Conservation (phyloP, 2,113 vertebrate genomes). For the pig (Sus scrofa) region DNA sequence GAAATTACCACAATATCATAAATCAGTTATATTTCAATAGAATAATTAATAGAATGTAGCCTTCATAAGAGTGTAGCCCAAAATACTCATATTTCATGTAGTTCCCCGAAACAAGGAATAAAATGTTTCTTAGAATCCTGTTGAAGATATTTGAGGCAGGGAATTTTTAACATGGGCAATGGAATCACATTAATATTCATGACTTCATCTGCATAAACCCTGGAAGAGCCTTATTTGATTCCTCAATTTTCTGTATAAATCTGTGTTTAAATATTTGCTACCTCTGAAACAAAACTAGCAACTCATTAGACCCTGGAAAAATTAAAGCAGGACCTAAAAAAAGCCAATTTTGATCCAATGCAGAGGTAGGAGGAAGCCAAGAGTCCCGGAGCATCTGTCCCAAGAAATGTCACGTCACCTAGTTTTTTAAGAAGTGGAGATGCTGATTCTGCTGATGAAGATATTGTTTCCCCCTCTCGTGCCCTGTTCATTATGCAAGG, state of each 20-base stretch:
- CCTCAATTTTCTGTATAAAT: slow-evolving; percentile 60
- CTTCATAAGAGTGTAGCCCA: slow-evolving; percentile 47
- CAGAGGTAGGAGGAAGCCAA: slow-evolving; percentile 64
- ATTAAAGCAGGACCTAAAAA: slow-evolving; percentile 47
- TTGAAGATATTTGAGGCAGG: slow-evolving; percentile 33
- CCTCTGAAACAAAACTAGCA: slow-evolving; percentile 64
- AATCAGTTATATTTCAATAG: too few species aligned
- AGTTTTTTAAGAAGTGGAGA: slow-evolving; percentile 85
- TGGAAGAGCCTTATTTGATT: slow-evolving; percentile 59
- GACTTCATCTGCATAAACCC: slow-evolving; percentile 70
- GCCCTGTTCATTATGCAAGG: slow-evolving; percentile 94
- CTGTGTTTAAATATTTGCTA: slow-evolving; percentile 41
- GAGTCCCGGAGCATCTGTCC: slow-evolving; percentile 74
- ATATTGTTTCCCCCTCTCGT: slow-evolving; percentile 91
- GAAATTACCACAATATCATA: too few species aligned
- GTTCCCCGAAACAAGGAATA: neutral
- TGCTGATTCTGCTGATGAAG: slow-evolving; percentile 94
- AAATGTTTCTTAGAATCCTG: slow-evolving; percentile 16
- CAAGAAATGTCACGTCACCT: slow-evolving; percentile 82
- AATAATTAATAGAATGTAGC: neutral
- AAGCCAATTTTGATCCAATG: neutral
- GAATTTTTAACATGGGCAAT: slow-evolving; percentile 57
- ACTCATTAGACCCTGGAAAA: slow-evolving; percentile 6
- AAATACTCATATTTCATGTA: slow-evolving; percentile 47
- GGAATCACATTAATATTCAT: slow-evolving; percentile 65